Conservation (phyloP, 1,140 invertebrate species). For the Eumaeus atala region DNA sequence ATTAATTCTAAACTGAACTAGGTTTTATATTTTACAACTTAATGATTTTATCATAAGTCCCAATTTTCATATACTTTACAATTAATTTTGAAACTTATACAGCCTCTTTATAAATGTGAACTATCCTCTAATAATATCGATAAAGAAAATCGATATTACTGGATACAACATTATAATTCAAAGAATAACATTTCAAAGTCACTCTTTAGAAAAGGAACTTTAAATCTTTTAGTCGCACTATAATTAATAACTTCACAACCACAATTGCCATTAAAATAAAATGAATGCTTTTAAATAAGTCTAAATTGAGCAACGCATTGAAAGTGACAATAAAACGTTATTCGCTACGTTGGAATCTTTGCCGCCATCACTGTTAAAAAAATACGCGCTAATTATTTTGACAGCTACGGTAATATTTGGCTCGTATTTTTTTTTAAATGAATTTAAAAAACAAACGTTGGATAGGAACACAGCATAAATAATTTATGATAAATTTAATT, state of each 20-base stretch:
- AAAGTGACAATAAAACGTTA: constrained; percentile 52
- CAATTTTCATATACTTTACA: no score
- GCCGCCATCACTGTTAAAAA: constrained; percentile 10
- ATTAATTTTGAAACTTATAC: no score
- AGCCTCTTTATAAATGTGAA: no score
- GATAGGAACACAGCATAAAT: constrained; percentile 5
- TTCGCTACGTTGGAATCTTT: constrained; percentile 11
- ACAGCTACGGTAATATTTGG: no score
- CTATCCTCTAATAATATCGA: constrained; percentile 11
- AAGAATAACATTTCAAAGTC: constrained; percentile 65
- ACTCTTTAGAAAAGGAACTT: constrained; percentile 49
- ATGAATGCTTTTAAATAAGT: constrained; percentile 32
- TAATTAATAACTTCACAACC: constrained; percentile 60
- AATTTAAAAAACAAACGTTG: no score
- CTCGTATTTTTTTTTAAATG: no score
- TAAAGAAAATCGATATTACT: not conserved
- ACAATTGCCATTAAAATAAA: constrained; percentile 37
- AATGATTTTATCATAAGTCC: no score
- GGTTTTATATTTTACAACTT: no score
- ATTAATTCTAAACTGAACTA: no score
- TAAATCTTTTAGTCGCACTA: constrained; percentile 35
- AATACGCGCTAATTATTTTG: not conserved
- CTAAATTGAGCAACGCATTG: constrained; percentile 55
- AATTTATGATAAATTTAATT: not conserved
- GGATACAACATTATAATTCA: constrained; percentile 11